These are phyloP conservation scores for Ophiothrix spiculata DNA, from an alignment of 35 echinoderm and acorn worm species.

Conservation along the genomic window DNA sequence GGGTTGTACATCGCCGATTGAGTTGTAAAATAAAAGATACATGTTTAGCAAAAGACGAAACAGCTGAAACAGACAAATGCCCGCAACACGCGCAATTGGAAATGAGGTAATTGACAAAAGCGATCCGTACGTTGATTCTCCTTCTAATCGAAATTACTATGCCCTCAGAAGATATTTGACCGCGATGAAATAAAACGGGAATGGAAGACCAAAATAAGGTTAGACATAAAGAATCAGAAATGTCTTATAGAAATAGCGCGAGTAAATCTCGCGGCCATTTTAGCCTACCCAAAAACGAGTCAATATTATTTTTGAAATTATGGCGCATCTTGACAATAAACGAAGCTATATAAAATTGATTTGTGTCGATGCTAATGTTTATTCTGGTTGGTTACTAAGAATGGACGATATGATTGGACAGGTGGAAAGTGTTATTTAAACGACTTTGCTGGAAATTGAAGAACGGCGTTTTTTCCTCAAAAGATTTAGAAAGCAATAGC, in stretches of 20 bases:
- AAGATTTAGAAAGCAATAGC: no score
- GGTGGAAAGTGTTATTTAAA: conserved; percentile 10
- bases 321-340: background rate
- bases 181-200: background rate
- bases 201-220: background rate
- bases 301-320: conserved; percentile 14
- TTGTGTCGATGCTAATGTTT: background rate
- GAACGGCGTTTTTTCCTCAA: no score
- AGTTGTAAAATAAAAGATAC: conserved; percentile 2
- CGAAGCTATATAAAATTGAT: background rate
- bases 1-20: background rate
- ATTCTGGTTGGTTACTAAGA: background rate
- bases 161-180: background rate
- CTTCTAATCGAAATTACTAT: conserved; percentile 5
- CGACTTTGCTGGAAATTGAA: conserved; percentile 12
- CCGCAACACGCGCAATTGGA: background rate
- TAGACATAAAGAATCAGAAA: conserved; percentile 8
- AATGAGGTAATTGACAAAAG: conserved; percentile 8
- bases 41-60: background rate
- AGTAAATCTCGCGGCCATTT: conserved; percentile 4
- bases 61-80: background rate
- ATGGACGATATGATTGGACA: background rate
- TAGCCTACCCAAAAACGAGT: conserved; percentile 10
- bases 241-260: background rate
- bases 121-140: background rate